A percentile compares a stretch with the other conserved stretches of the same genome.
Evolutionary conservation across 2,113 vertebrate species (phyloP).

Genomic region (Arvicanthis niloticus): DNA sequence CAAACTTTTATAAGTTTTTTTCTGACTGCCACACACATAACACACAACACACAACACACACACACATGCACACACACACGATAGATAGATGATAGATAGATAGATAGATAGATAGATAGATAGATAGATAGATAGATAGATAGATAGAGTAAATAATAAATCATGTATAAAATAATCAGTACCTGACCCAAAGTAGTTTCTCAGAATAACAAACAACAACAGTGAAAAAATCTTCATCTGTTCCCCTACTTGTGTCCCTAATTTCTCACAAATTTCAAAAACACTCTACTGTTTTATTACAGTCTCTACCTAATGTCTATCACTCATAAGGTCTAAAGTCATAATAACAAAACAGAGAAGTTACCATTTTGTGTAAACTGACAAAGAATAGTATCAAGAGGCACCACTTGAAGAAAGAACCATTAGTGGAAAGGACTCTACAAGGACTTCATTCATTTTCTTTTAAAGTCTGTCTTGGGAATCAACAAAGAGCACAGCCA

Average conservation of each 20-base stretch:
- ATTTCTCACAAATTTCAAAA: neutral
- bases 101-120: too few species aligned
- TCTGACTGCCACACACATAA: neutral
- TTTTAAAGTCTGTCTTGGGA: neutral
- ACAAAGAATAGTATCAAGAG: neutral
- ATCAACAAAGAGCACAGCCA: neutral
- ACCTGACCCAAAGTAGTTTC: neutral
- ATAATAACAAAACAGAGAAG: neutral
- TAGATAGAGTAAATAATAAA: neutral
- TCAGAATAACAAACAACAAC: constrained; percentile 46
- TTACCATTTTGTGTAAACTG: neutral
- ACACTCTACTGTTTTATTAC: neutral
- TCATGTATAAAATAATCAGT: neutral
- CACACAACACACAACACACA: neutral
- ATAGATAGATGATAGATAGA: neutral
- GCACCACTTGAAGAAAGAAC: neutral
- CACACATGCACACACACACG: neutral
- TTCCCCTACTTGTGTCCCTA: neutral
- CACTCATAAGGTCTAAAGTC: neutral
- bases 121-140: neutral
- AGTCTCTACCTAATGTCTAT: neutral
- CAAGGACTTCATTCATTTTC: neutral
- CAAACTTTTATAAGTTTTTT: neutral
- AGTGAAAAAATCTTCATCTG: neutral
- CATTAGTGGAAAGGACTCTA: neutral